Percentiles rank a stretch among this genome's conserved stretches.
These are phyloP conservation scores for Fragum whitleyi DNA, from an alignment of 2,888 invertebrate genomes.

Conservation along the genomic window DNA sequence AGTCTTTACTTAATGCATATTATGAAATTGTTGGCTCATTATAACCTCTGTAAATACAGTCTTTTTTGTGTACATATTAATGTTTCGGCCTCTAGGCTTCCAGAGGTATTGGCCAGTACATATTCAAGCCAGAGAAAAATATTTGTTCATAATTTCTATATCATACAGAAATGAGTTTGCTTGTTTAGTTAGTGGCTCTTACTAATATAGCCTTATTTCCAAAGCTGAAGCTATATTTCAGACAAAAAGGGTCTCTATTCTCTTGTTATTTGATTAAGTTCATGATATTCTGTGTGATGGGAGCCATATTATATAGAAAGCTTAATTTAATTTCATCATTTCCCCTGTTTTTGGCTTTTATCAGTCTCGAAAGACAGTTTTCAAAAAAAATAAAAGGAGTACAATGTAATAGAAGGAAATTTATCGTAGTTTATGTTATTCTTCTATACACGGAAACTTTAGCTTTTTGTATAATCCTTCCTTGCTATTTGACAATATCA, in stretches of 20 bases:
- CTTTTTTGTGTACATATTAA: no score
- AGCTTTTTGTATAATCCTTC: background rate
- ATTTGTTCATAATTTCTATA: no score
- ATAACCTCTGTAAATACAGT: no score
- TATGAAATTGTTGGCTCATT: no score
- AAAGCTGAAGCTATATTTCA: background rate
- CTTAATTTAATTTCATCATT: constrained; percentile 1
- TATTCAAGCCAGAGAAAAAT: no score
- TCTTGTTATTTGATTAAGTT: background rate
- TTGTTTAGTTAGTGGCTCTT: no score
- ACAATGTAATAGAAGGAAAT: background rate
- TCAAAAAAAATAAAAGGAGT: background rate
- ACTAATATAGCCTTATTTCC: no score
- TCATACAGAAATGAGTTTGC: no score
- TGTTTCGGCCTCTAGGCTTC: no score
- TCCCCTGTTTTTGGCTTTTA: background rate
- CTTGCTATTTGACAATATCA: no score
- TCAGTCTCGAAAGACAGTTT: background rate
- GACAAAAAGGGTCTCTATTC: background rate
- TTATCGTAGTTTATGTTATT: background rate
- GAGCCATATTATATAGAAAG: background rate
- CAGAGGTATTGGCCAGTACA: no score
- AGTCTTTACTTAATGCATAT: no score
- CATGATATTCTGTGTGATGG: background rate
- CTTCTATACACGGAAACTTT: background rate